phyloP scores from a whole-genome alignment of 2,113 vertebrate species.

The Choloepus hoffmanni region DNA sequence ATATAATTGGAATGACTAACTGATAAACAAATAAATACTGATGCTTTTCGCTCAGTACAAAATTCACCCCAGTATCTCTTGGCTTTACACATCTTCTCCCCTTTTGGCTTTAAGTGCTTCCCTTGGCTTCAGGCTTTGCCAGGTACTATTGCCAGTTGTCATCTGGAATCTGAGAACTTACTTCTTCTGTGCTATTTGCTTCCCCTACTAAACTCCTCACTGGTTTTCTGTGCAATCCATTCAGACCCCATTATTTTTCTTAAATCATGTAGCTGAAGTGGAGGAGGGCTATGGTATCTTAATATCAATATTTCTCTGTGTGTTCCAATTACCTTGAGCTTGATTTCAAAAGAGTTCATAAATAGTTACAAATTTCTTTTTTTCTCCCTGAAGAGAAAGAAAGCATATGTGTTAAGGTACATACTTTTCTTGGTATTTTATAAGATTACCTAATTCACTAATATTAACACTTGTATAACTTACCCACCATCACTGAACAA shows the following conservation, averaged over 20 bases:
- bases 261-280: not conserved
- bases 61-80: accelerated
- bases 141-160: accelerated
- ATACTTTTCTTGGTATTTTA: constrained; percentile 11
- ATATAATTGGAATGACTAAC: too few species aligned
- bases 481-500: not conserved
- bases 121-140: not conserved
- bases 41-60: accelerated
- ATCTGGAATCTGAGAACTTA: accelerated
- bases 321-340: not conserved
- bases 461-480: constrained; percentile 14
- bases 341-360: not conserved
- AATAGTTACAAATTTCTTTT: not conserved
- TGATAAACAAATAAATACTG: too few species aligned
- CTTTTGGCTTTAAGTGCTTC: not conserved
- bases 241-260: not conserved
- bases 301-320: not conserved
- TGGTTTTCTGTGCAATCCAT: not conserved
- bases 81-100: accelerated
- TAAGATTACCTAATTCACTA: not conserved
- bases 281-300: constrained; percentile 5
- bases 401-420: not conserved
- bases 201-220: too few species aligned
- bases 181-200: not conserved
- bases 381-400: constrained; percentile 24